Conservation (phyloP, 2,888 invertebrate species). For the Hesperia comma region DNA sequence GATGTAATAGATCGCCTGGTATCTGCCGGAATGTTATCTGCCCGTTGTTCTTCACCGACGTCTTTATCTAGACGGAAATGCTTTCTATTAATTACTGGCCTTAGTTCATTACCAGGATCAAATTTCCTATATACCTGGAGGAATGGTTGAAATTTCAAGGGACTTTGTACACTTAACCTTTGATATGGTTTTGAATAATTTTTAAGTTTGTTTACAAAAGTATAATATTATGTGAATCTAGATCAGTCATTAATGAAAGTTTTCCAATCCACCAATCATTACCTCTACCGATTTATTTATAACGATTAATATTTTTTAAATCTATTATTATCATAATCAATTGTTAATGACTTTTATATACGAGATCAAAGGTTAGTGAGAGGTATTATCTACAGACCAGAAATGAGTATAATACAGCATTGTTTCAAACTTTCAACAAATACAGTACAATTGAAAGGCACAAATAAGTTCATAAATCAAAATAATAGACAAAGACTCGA, state of each 20-base stretch:
- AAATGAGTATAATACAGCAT: slow-evolving; percentile 9
- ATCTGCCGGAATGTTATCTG: slow-evolving; percentile 32
- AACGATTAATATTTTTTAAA: too few relatives aligned
- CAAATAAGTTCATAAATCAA: slow-evolving; percentile 27
- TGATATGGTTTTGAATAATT: neutral
- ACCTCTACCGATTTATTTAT: too few relatives aligned
- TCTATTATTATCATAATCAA: neutral
- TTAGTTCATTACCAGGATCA: slow-evolving; percentile 8
- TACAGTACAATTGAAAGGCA: slow-evolving; percentile 16
- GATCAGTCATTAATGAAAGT: too few relatives aligned
- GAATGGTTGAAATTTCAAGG: neutral
- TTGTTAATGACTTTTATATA: neutral
- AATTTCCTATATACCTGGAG: neutral
- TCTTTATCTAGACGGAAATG: slow-evolving; percentile 33
- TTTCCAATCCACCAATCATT: too few relatives aligned
- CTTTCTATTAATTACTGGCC: slow-evolving; percentile 35
- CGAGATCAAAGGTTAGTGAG: slow-evolving; percentile 5
- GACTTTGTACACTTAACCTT: neutral
- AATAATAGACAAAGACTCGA: slow-evolving; percentile 29
- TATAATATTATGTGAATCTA: too few relatives aligned
- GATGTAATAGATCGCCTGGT: slow-evolving; percentile 29
- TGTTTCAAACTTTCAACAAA: slow-evolving; percentile 21
- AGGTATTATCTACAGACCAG: neutral
- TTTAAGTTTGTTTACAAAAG: neutral
- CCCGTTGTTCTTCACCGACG: slow-evolving; percentile 28